A percentile compares a stretch with the other conserved stretches of the same genome.
These are phyloP conservation scores for Mercenaria mercenaria DNA, from an alignment of 1,140 invertebrate species.

Conservation along the genomic window DNA sequence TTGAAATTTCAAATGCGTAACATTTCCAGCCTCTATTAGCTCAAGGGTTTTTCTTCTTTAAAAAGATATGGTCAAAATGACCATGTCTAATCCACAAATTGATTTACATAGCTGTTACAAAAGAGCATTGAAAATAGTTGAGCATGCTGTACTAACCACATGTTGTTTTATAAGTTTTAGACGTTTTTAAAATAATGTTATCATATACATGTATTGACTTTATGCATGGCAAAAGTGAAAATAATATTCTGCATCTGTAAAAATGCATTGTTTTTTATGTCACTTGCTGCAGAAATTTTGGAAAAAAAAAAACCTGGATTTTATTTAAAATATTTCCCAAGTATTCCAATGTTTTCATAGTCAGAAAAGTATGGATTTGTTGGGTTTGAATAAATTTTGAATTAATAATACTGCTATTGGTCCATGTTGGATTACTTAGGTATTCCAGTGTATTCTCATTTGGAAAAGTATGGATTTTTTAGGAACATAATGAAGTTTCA, in stretches of 20 bases:
- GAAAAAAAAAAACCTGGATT: neutral
- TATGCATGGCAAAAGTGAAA: slow-evolving; percentile 1
- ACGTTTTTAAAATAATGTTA: neutral
- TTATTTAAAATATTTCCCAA: slow-evolving; percentile 6
- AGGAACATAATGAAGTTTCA: slow-evolving; percentile 10
- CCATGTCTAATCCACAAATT: neutral
- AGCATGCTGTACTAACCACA: neutral
- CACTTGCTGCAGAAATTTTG: neutral
- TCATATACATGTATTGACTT: neutral
- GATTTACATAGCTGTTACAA: neutral
- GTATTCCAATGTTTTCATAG: neutral
- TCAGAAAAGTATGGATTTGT: slow-evolving; percentile 8
- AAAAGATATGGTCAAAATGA: neutral
- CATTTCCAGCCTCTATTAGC: slow-evolving; percentile 13
- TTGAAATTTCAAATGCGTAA: neutral
- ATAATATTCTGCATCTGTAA: slow-evolving; percentile 1
- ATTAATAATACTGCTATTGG: neutral
- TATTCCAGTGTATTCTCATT: slow-evolving; percentile 10
- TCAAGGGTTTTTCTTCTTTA: slow-evolving; percentile 4
- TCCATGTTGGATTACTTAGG: slow-evolving; percentile 1
- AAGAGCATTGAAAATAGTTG: slow-evolving; percentile 1
- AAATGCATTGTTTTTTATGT: slow-evolving; percentile 10
- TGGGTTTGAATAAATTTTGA: neutral
- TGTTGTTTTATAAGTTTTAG: slow-evolving; percentile 4
- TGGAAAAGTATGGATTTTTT: slow-evolving; percentile 9